Base-by-base conservation (phyloP, 2,113 vertebrate species). In the Rhinichthys klamathensis region DNA sequence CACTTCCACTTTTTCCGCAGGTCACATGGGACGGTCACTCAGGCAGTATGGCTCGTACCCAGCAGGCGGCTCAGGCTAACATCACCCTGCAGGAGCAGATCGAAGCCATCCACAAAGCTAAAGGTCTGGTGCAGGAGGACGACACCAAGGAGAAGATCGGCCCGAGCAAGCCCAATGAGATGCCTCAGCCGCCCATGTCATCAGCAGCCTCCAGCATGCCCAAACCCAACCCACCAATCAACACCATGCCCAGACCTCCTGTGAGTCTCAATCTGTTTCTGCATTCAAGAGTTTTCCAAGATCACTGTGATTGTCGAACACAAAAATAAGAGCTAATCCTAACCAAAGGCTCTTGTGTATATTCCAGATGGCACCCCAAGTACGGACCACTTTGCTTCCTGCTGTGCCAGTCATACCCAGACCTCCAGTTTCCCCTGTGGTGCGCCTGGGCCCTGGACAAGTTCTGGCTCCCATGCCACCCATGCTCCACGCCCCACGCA, bases 61-160 rank as follows among this genome's bases (percentile, higher is more conserved):
- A 99, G 83, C 98, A 99, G 90, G 98, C 98, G 11, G 98, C 98
- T 32, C 98, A 99, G 91, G 98, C 98, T 88, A 99, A 99, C 90
- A 99, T 99, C 86, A 99, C 97, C n/a, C 95, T 99, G 60, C 98
- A 99, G 92, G 98, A 99, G 91, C 98, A 99, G 92, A 99, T 99
- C 1, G 98, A 99, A 92, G 98, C 98, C 61, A 99, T 99, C 91
- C 98, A 99, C 92, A 99, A 99, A 90, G 98, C 98, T 88, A 99
- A 99, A 92, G 98, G 98, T 3, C 93, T 99, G 87, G 98, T 99
- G 88, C 97, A 97, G 76, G 98, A 99, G 86, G 98, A 99, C 13
- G 98, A 99, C 91, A 95, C 92, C 87, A 99, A 97, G 89, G 98
- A 99, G 92, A 99, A 99, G 93, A 99, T 99, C 0, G 98, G 98